Evolutionary conservation across 2,113 vertebrate species (phyloP), one percentile per base, ranked within the genome.

Genomic region (Gavia stellata): DNA sequence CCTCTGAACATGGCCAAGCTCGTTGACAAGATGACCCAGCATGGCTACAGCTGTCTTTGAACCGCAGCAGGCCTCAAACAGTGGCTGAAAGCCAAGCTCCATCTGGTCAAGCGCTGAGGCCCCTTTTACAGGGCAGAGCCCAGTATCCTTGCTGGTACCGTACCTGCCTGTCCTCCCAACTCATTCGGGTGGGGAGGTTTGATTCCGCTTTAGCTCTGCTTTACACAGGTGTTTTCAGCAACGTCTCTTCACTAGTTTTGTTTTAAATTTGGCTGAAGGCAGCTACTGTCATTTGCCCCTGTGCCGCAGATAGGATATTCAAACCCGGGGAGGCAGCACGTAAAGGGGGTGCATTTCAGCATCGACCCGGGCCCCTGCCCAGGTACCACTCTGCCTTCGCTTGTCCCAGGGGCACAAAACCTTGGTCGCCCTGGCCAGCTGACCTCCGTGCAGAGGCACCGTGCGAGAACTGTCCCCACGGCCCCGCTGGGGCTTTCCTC

Each of bases 241-340:
- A 17, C 0, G 0, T 33, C 58, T 49, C 59, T 59, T 49, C 6
- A 1, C 50, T 53, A 7, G 15, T 26, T 33, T 75, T 56, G 10
- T 44, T 31, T 58, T 40, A 26, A 40, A 47, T 40, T 21, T 16
- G 9, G 26, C 47, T 36, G 44, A 50, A 81, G 47, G 24, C 62
- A 52, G 52, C 17, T 61, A 8, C 6, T 28, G 10, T 1, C 13
- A 0, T 40, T 71, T 75, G 20, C 5, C 49, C 17, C 44, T 0
- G 5, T 28, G 28, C 24, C 9, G 0, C 53, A 40, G 44, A 14
- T 5, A 6, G n/a, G 25, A 10, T 42, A 8, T 28, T 36, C 42
- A 28, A 24, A 36, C 17, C 20, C 6, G 8, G 42, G 26, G 31
- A 8, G 16, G 33, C 45, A 33, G 40, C 17, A 8, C 1, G 7